Evolutionary conservation across 2,113 vertebrate genomes (phyloP).

Genomic region (Phrynocephalus versicolor): DNA sequence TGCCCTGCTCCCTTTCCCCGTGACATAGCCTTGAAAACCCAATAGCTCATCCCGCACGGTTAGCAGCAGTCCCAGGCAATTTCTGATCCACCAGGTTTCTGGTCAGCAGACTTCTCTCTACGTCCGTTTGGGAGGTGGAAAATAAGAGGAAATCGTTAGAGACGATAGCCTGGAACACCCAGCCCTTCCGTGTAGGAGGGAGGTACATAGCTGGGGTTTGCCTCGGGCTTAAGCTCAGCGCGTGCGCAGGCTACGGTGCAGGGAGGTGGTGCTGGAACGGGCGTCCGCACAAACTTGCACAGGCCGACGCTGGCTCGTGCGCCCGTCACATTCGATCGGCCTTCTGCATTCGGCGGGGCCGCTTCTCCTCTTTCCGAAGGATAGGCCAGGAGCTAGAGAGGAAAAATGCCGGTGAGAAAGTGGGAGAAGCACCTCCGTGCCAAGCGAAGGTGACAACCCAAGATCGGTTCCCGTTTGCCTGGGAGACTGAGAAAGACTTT

Average conservation of each 20-base stretch:
- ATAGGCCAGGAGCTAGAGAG: not conserved
- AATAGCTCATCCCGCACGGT: not conserved
- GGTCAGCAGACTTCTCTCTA: not conserved
- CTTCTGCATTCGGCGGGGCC: not conserved
- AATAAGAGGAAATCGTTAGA: constrained; percentile 2
- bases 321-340: not conserved
- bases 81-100: not conserved
- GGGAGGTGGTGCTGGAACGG: not conserved
- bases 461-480: not conserved
- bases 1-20: not conserved
- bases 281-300: not conserved
- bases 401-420: not conserved
- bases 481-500: not conserved
- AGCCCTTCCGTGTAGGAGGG: not conserved
- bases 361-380: not conserved
- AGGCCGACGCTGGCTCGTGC: not conserved
- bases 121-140: not conserved
- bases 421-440: constrained; percentile 1
- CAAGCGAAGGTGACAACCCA: not conserved
- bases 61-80: not conserved
- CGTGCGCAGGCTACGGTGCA: not conserved
- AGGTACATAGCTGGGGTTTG: not conserved
- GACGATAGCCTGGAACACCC: constrained; percentile 1
- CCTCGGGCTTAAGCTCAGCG: not conserved
- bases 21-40: not conserved